These are phyloP conservation scores for Caenorhabditis sp. DNA, from an alignment of 2,888 invertebrate genomes.

Conservation along the genomic window DNA sequence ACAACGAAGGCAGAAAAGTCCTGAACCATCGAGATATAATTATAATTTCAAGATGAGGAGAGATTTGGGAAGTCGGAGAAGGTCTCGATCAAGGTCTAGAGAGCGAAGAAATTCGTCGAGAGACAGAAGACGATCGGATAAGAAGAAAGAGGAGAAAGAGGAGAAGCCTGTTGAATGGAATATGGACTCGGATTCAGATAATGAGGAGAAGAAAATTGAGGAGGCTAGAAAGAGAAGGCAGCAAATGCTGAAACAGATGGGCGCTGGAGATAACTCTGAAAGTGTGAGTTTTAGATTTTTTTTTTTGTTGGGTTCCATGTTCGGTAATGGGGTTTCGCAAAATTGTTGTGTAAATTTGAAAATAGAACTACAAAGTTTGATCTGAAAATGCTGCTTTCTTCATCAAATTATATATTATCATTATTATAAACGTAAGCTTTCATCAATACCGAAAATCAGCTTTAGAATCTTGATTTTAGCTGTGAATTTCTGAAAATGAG, in stretches of 20 bases:
- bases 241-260: constrained; percentile 42
- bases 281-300: constrained; percentile 6
- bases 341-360: too few species aligned
- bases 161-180: constrained; percentile 46
- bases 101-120: constrained; percentile 16
- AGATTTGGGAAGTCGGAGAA: constrained; percentile 7
- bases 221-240: constrained; percentile 52
- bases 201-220: constrained; percentile 62
- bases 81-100: constrained; percentile 10
- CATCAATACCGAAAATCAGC: too few species aligned
- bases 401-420: too few species aligned
- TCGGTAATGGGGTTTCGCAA: too few species aligned
- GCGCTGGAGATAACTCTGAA: constrained; percentile 8
- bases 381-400: not conserved
- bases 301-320: too few species aligned
- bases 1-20: constrained; percentile 15
- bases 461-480: too few species aligned
- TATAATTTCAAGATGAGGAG: not conserved
- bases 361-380: not conserved
- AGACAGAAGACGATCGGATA: not conserved
- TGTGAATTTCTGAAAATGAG: too few species aligned
- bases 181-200: constrained; percentile 53
- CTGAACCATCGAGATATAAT: constrained; percentile 6
- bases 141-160: constrained; percentile 17
- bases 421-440: too few species aligned